Base-by-base conservation (phyloP, 2,113 vertebrate species). In the Aspiorhynchus laticeps region DNA sequence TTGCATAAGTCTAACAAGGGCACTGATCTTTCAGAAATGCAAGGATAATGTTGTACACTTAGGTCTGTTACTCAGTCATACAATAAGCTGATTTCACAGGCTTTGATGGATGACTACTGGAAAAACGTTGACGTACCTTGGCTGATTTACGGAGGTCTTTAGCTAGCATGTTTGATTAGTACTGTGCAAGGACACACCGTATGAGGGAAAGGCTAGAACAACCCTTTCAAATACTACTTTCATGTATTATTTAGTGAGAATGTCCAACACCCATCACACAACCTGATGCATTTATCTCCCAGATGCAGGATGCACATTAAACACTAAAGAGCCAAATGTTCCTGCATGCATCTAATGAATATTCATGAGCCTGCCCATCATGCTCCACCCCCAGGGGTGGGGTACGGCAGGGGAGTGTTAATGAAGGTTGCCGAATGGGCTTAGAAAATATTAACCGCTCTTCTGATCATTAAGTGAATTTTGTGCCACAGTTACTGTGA, bases 401-500 rank as follows among this genome's bases (percentile, higher is more conserved):
- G 53, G 31, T 80, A 24, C 5, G 56, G 36, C 33, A 80, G 31
- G 15, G 41, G 61, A 82, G 83, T 53, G 77, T 87, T 65, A 21
- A 59, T 90, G 87, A 91, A 92, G 91, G 87, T 87, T 89, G 84
- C 36, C 63, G 19, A 41, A 38, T 63, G 77, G 82, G 79, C 10
- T 26, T 12, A 71, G 77, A 77, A 85, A 9, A 63, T 11, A 28
- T 86, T 80, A 80, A 67, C 53, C 36, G 77, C 88, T 85, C 75
- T 90, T 91, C 69, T 28, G 56, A 73, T 69, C 86, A 53, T 88
- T 90, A 91, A 90, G 88, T 69, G 74, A 90, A 87, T 92, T 83
- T 82, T 90, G 85, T 76, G 80, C 85, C 89, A 85, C 12, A 43
- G 73, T 80, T 51, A 59, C 69, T 73, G 33, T 2, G 41, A 41